phyloP scores from a whole-genome alignment of 2,797 vertebrate species.

The Gephyroberyx darwinii region DNA sequence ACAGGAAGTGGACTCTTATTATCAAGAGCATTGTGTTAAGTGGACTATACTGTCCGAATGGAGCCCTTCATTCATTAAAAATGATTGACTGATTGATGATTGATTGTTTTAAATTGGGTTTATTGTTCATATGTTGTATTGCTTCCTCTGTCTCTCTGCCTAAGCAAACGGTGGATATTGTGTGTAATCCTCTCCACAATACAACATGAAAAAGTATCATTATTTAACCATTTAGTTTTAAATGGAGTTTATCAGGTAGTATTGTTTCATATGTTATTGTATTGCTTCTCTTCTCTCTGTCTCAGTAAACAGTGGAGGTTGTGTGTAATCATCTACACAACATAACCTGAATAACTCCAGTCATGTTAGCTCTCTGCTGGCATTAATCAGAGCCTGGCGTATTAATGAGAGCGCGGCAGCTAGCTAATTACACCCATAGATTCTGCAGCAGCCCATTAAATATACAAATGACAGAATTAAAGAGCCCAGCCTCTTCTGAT shows the following conservation, averaged over 20 bases:
- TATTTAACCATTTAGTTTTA: conserved; percentile 43
- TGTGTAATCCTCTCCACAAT: conserved; percentile 39
- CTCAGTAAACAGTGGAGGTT: conserved; percentile 93
- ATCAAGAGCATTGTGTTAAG: too few relatives aligned
- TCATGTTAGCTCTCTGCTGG: conserved; percentile 99
- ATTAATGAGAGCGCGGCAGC: conserved; percentile 99
- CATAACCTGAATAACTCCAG: conserved; percentile 99
- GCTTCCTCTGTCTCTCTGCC: neutral
- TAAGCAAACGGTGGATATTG: conserved; percentile 3
- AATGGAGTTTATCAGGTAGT: conserved; percentile 44
- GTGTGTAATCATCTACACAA: conserved; percentile 99
- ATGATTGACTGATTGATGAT: conserved; percentile 81
- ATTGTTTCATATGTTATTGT: conserved; percentile 61
- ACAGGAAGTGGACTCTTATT: neutral
- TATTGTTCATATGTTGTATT: conserved; percentile 12
- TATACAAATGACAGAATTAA: conserved; percentile 99
- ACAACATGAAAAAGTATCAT: conserved; percentile 73
- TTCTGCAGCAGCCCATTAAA: conserved; percentile 99
- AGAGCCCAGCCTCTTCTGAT: conserved; percentile 99
- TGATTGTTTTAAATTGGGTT: conserved; percentile 64
- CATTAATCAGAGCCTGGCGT: conserved; percentile 99
- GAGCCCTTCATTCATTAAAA: conserved; percentile 68
- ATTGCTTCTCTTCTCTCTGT: conserved; percentile 72
- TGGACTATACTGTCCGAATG: conserved; percentile 15
- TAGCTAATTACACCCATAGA: conserved; percentile 99